phyloP scores from a whole-genome alignment of 2,113 vertebrate genomes.

The Anguilla rostrata region DNA sequence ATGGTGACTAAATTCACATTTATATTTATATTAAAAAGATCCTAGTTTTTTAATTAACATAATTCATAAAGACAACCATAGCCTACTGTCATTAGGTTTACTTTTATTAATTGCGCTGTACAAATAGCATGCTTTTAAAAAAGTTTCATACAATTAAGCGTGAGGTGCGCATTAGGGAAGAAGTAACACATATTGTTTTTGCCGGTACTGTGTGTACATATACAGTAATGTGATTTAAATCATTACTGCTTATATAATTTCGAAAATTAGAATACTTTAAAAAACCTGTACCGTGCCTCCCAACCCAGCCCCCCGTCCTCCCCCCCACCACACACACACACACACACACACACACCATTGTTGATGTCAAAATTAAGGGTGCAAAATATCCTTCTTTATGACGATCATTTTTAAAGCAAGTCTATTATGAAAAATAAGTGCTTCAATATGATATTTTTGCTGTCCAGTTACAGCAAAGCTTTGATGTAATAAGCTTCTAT shows the following conservation, averaged over 20 bases:
- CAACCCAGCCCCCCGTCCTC: no score
- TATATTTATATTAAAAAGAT: background rate
- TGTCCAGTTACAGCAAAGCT: background rate
- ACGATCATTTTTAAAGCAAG: background rate
- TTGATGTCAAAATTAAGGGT: conserved; percentile 1
- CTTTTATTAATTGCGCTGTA: background rate
- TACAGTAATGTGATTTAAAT: background rate
- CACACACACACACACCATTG: background rate
- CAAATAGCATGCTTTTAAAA: background rate
- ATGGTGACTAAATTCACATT: background rate
- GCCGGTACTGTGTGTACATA: background rate
- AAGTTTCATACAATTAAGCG: background rate
- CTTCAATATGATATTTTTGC: background rate
- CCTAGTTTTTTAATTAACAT: background rate
- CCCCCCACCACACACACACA: no score
- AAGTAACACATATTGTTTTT: background rate
- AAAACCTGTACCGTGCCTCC: no score
- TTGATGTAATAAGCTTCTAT: background rate
- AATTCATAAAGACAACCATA: background rate
- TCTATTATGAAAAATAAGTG: background rate
- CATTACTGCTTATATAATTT: background rate
- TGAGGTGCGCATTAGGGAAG: background rate
- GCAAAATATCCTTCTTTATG: background rate
- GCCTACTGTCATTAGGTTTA: background rate
- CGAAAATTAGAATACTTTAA: no score